Evolutionary conservation across 1,140 invertebrate species (phyloP).

Genomic region (Chymomyza costata): DNA sequence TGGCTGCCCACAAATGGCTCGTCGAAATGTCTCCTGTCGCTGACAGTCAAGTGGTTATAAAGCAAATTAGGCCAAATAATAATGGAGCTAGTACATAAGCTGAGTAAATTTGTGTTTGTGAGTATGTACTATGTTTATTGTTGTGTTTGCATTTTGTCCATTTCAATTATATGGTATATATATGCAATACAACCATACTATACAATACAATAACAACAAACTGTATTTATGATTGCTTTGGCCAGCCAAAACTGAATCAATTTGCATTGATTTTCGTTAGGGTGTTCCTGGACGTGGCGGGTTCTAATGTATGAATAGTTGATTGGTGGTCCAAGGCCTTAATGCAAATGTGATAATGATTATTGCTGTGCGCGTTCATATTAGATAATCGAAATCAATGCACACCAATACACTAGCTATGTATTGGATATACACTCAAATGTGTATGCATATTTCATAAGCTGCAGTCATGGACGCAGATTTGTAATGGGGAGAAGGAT

Average conservation of each 20-base stretch:
- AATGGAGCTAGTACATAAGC: slow-evolving; percentile 7
- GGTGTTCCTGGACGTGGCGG: too few species aligned
- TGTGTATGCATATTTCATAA: too few species aligned
- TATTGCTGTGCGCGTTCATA: slow-evolving; percentile 1
- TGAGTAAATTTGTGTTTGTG: not conserved
- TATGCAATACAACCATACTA: too few species aligned
- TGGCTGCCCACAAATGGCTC: not conserved
- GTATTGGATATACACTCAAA: too few species aligned
- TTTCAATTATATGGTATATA: not conserved
- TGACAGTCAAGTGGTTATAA: slow-evolving; percentile 53
- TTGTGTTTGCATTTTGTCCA: not conserved
- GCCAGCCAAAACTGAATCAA: slow-evolving; percentile 42
- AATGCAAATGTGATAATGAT: slow-evolving; percentile 37
- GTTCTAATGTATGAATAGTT: too few species aligned
- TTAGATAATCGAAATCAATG: slow-evolving; percentile 18
- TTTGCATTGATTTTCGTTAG: slow-evolving; percentile 45
- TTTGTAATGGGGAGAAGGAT: too few species aligned
- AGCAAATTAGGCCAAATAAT: slow-evolving; percentile 63
- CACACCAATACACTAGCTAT: not conserved
- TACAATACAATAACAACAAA: slow-evolving; percentile 9
- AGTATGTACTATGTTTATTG: not conserved
- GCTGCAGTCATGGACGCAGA: too few species aligned
- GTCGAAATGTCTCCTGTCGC: slow-evolving; percentile 17
- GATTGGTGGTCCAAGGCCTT: slow-evolving; percentile 7
- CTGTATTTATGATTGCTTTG: slow-evolving; percentile 42